A percentile compares a stretch with the other conserved stretches of the same genome.
These are phyloP conservation scores for Heliconius hermathena DNA, from an alignment of 1,140 invertebrate species.

Conservation along the genomic window DNA sequence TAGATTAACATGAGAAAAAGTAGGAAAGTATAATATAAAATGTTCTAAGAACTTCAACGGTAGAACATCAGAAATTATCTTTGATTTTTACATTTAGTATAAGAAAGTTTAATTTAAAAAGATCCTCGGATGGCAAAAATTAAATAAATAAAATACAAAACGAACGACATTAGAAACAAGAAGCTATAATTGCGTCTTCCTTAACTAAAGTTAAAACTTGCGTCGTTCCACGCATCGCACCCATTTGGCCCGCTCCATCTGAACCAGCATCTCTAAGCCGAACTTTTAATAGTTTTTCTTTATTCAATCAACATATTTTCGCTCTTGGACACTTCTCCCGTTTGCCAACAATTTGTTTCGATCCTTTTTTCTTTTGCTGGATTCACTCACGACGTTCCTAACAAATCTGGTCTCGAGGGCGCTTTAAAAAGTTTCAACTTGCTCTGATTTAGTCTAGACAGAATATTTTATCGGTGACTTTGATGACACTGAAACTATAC, in stretches of 20 bases:
- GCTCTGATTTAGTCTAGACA: conserved; percentile 67
- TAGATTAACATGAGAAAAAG: not conserved
- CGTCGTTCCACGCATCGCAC: conserved; percentile 61
- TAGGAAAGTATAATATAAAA: not conserved
- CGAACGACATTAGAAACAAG: conserved; percentile 39
- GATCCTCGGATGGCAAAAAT: conserved; percentile 3
- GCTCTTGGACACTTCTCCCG: conserved; percentile 75
- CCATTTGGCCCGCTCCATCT: conserved; percentile 59
- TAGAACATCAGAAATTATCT: not conserved
- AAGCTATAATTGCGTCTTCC: conserved; percentile 43
- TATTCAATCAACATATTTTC: conserved; percentile 82
- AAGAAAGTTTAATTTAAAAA: conserved; percentile 12
- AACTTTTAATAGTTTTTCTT: conserved; percentile 82
- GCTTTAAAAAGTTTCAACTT: conserved; percentile 64
- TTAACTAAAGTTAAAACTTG: conserved; percentile 49
- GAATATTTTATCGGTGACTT: conserved; percentile 61
- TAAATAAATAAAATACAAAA: conserved; percentile 38
- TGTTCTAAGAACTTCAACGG: not conserved
- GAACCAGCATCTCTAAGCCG: conserved; percentile 65
- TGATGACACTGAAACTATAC: conserved; percentile 33
- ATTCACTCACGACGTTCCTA: conserved; percentile 59
- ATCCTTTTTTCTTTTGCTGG: conserved; percentile 62
- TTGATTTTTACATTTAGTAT: conserved; percentile 16
- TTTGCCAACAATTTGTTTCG: conserved; percentile 80
- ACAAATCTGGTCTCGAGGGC: conserved; percentile 72